Evolutionary conservation across 2,888 invertebrate species (phyloP).

Genomic region (Idaea dimidiata): DNA sequence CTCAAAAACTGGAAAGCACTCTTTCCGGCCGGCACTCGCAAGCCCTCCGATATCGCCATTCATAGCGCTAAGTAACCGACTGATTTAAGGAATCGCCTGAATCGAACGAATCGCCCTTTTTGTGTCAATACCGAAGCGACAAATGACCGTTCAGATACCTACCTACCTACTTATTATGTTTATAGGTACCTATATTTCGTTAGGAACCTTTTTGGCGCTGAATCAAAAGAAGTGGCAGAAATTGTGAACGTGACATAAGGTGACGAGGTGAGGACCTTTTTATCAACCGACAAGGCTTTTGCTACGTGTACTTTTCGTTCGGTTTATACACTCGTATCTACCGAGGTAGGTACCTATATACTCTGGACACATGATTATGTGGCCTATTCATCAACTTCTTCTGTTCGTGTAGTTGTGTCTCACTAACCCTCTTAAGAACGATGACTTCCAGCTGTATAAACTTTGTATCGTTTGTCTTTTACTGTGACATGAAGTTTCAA

Average conservation of each 20-base stretch:
- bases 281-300: background rate
- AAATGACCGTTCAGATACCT: slow-evolving; percentile 35
- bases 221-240: background rate
- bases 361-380: too few species aligned
- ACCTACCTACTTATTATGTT: slow-evolving; percentile 10
- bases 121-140: slow-evolving; percentile 27
- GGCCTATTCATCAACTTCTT: too few species aligned
- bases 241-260: background rate
- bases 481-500: too few species aligned
- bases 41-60: slow-evolving; percentile 40
- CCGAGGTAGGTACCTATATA: too few species aligned
- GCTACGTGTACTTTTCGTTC: too few species aligned
- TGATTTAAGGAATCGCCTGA: slow-evolving; percentile 31
- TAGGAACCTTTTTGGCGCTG: too few species aligned
- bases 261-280: background rate
- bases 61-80: slow-evolving; percentile 49
- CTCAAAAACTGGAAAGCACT: slow-evolving; percentile 47
- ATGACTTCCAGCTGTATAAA: too few species aligned
- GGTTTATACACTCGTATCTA: too few species aligned
- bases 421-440: too few species aligned
- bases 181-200: background rate
- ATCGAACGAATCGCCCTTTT: too few species aligned
- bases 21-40: slow-evolving; percentile 44
- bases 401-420: too few species aligned
- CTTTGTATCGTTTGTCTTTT: too few species aligned